Percentiles rank a stretch among this genome's conserved stretches.
Evolutionary conservation across 2,888 invertebrate genomes (phyloP).

Genomic region (Eucera pruinosa): DNA sequence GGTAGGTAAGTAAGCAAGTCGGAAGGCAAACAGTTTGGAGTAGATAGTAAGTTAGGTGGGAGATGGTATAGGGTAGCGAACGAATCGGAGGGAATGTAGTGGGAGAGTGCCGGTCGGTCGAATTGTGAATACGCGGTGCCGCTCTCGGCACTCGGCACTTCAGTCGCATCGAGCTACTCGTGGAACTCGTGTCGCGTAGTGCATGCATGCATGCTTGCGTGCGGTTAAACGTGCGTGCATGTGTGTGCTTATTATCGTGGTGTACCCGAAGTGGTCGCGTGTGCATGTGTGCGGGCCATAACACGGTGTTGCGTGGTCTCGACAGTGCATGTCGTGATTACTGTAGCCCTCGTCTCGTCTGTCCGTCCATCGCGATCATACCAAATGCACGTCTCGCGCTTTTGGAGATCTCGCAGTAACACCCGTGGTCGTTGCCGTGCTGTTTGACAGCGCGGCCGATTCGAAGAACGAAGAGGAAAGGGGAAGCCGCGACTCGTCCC

Average conservation of each 20-base stretch:
- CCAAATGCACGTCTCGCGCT: constrained; percentile 60
- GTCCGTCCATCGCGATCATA: constrained; percentile 51
- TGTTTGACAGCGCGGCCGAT: constrained; percentile 63
- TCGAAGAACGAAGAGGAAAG: constrained; percentile 36
- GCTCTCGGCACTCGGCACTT: constrained; percentile 42
- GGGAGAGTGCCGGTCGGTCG: constrained; percentile 53
- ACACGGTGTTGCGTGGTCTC: constrained; percentile 51
- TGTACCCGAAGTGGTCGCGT: constrained; percentile 57
- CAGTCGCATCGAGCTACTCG: constrained; percentile 74
- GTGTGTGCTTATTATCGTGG: constrained; percentile 63
- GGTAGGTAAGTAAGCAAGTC: constrained; percentile 34
- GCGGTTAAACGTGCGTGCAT: constrained; percentile 64
- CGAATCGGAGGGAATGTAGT: constrained; percentile 31
- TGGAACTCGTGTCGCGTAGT: constrained; percentile 65
- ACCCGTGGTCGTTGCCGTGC: constrained; percentile 57
- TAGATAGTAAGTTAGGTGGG: constrained; percentile 25
- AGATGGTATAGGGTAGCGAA: constrained; percentile 25
- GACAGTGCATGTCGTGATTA: constrained; percentile 59
- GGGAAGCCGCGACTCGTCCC: constrained; percentile 49
- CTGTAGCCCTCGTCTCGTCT: constrained; percentile 49
- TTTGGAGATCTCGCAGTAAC: constrained; percentile 52
- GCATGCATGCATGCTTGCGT: constrained; percentile 66
- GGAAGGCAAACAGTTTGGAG: constrained; percentile 1
- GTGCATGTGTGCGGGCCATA: constrained; percentile 61
- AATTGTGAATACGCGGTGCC: constrained; percentile 45